Percentiles rank a stretch among this genome's conserved stretches.
Evolutionary conservation across 2,797 vertebrate species (phyloP).

Genomic region (Telmatherina bonti): DNA sequence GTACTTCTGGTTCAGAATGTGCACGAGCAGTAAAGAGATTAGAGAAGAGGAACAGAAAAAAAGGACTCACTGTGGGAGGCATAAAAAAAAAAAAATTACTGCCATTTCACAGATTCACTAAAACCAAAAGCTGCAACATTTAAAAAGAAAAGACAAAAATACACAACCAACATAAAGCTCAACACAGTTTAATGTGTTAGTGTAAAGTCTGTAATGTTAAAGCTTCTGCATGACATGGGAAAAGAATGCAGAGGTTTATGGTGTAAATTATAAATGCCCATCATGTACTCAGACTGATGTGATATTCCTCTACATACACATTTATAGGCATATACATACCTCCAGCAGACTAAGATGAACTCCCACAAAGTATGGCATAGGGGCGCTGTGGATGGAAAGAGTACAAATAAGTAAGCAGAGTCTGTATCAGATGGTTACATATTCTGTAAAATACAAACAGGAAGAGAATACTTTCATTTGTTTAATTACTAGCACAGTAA

Average conservation of each 20-base stretch:
- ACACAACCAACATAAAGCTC: too few species aligned
- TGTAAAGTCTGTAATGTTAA: not conserved
- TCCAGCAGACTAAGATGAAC: slow-evolving; percentile 97
- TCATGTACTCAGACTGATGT: not conserved
- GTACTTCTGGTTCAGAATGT: slow-evolving; percentile 61
- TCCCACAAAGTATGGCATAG: slow-evolving; percentile 98
- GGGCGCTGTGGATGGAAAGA: slow-evolving; percentile 87
- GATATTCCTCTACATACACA: slow-evolving; percentile 24
- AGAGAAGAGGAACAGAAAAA: slow-evolving; percentile 40
- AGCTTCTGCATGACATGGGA: not conserved
- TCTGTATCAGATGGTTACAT: slow-evolving; percentile 7
- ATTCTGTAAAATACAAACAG: not conserved
- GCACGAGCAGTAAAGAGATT: slow-evolving; percentile 52
- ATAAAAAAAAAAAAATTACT: not conserved
- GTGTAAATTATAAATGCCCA: too few species aligned
- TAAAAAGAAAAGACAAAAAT: not conserved
- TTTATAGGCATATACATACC: slow-evolving; percentile 80
- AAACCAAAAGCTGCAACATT: not conserved
- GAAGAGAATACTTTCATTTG: not conserved
- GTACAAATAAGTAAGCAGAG: slow-evolving; percentile 49
- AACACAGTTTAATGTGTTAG: not conserved
- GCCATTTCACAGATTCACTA: not conserved
- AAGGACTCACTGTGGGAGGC: not conserved
- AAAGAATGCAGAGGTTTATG: not conserved
- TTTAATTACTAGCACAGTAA: not conserved